These are phyloP conservation scores for Nymphalis polychloros DNA, from an alignment of 2,888 invertebrate species.

Conservation along the genomic window DNA sequence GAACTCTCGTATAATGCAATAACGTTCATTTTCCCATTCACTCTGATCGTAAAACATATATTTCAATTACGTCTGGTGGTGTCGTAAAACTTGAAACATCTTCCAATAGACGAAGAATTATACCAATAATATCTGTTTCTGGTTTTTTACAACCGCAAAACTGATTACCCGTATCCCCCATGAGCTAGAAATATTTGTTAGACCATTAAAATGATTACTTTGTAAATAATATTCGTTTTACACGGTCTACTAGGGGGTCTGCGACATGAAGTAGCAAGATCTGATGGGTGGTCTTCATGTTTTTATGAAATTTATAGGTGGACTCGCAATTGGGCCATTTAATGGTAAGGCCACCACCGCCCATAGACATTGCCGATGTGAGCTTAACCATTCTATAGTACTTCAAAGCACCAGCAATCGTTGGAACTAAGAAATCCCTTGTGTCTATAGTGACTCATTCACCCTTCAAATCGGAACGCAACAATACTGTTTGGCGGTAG, in stretches of 20 bases:
- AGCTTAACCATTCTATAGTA: too few relatives aligned
- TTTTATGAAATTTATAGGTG: too few relatives aligned
- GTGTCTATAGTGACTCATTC: too few relatives aligned
- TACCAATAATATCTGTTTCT: slow-evolving; percentile 35
- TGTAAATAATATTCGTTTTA: slow-evolving; percentile 22
- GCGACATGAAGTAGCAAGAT: slow-evolving; percentile 14
- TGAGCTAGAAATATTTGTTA: slow-evolving; percentile 55
- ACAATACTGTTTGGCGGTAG: too few relatives aligned
- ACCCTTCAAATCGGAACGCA: too few relatives aligned
- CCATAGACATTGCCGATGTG: too few relatives aligned
- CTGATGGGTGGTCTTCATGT: slow-evolving; percentile 25
- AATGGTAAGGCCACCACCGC: too few relatives aligned
- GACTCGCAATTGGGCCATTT: too few relatives aligned
- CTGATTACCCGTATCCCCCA: slow-evolving; percentile 76
- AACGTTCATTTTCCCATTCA: background rate
- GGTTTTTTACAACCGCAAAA: slow-evolving; percentile 61
- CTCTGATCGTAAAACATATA: slow-evolving; percentile 33
- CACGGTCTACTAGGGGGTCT: slow-evolving; percentile 36
- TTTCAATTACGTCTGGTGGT: slow-evolving; percentile 52
- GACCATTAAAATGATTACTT: slow-evolving; percentile 38
- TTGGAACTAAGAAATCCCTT: too few relatives aligned
- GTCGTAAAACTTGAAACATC: slow-evolving; percentile 49
- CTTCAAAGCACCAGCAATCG: too few relatives aligned
- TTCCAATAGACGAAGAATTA: slow-evolving; percentile 47
- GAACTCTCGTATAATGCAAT: background rate